phyloP scores from a whole-genome alignment of 2,113 vertebrate genomes.

The Tetrax tetrax region DNA sequence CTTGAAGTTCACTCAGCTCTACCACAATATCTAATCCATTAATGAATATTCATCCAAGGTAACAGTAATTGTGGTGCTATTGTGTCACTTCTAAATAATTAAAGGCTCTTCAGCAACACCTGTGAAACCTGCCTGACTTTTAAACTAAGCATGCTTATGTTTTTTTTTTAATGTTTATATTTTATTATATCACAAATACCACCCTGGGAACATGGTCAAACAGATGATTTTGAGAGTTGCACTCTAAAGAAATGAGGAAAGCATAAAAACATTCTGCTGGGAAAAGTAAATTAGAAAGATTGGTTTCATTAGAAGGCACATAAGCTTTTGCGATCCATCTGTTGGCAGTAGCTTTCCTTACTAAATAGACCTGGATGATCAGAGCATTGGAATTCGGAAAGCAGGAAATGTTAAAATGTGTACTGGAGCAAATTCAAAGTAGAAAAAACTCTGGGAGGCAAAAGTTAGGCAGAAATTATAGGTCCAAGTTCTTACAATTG shows the following conservation, averaged over 20 bases:
- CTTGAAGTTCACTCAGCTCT: background rate
- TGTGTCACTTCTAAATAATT: slow-evolving; percentile 49
- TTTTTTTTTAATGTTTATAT: slow-evolving; percentile 57
- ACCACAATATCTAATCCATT: background rate
- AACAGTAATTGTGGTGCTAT: background rate
- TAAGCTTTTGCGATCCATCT: slow-evolving; percentile 67
- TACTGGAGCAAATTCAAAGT: background rate
- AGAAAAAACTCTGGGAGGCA: background rate
- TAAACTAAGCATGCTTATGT: slow-evolving; percentile 23
- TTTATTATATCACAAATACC: slow-evolving; percentile 57
- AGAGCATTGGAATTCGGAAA: slow-evolving; percentile 27
- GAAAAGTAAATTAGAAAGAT: slow-evolving; percentile 69
- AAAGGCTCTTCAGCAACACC: slow-evolving; percentile 36
- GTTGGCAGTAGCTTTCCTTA: slow-evolving; percentile 45
- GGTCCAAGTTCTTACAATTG: background rate
- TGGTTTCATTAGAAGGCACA: slow-evolving; percentile 61
- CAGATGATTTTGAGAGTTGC: slow-evolving; percentile 60
- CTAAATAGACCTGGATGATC: slow-evolving; percentile 48
- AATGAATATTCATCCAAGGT: slow-evolving; percentile 59
- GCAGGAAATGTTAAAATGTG: slow-evolving; percentile 30
- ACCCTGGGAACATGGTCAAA: slow-evolving; percentile 51
- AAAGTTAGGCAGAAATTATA: background rate
- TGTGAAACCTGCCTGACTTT: slow-evolving; percentile 51
- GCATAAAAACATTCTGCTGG: slow-evolving; percentile 48
- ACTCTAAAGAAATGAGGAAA: slow-evolving; percentile 44